These are phyloP conservation scores for Leuciscus waleckii DNA, from an alignment of 2,797 vertebrate species.

Conservation along the genomic window DNA sequence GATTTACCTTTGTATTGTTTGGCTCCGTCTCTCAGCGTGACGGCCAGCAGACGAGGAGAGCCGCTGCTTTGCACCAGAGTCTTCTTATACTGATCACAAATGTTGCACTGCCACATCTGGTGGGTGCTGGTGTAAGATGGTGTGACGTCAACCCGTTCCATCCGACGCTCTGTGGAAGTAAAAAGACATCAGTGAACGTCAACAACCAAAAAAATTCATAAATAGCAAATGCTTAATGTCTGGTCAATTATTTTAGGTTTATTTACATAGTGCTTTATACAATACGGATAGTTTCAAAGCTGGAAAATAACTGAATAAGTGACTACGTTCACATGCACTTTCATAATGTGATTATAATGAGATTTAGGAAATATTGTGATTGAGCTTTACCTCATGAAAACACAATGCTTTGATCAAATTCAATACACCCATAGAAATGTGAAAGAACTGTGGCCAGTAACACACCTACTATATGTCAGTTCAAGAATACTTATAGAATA, in stretches of 20 bases:
- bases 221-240: too few relatives aligned
- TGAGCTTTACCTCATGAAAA: neutral
- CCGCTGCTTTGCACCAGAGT: neutral
- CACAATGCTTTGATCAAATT: neutral
- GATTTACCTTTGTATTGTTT: neutral
- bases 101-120: neutral
- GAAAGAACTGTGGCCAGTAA: too few relatives aligned
- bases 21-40: neutral
- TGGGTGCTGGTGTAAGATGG: neutral
- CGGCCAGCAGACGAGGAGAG: neutral
- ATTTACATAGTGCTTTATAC: too few relatives aligned
- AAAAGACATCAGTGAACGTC: neutral
- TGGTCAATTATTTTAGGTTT: neutral
- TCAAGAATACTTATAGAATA: too few relatives aligned
- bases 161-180: neutral
- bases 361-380: neutral
- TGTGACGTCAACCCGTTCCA: rapidly evolving
- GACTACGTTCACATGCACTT: too few relatives aligned
- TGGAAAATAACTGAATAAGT: neutral
- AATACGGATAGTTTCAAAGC: neutral
- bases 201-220: neutral
- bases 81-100: conserved; percentile 5
- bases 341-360: neutral
- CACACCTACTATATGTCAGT: neutral
- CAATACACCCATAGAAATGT: too few relatives aligned